Percentiles rank a stretch among this genome's conserved stretches.
phyloP scores from a whole-genome alignment of 2,113 vertebrate species.

The Tachuris rubrigastra region DNA sequence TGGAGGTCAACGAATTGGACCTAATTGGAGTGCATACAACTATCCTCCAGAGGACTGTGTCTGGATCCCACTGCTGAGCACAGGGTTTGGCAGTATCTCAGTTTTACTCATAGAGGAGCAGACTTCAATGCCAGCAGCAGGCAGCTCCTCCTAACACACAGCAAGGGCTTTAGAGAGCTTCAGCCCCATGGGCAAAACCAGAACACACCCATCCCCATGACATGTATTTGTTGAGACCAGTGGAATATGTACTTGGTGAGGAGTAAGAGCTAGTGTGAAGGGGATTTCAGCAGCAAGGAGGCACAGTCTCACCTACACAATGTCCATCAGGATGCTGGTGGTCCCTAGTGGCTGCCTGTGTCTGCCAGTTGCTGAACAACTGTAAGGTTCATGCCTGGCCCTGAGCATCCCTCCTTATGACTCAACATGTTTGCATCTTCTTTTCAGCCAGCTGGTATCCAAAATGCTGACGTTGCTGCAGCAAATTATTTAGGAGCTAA shows the following conservation, averaged over 20 bases:
- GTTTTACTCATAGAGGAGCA: background rate
- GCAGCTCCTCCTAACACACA: background rate
- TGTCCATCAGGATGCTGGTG: background rate
- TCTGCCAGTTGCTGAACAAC: slow-evolving; percentile 63
- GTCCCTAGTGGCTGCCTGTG: background rate
- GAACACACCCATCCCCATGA: background rate
- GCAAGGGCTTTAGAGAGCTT: background rate
- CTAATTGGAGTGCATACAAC: background rate
- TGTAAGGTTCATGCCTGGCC: background rate
- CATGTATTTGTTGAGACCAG: background rate
- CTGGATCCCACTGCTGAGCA: no score
- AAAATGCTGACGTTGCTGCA: background rate
- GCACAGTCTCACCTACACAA: background rate
- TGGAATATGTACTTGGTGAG: background rate
- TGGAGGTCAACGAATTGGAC: background rate
- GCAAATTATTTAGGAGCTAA: background rate
- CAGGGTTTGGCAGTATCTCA: background rate
- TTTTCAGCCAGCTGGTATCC: background rate
- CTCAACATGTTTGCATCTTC: background rate
- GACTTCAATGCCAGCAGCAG: background rate
- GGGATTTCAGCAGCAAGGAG: background rate
- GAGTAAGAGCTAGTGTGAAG: background rate
- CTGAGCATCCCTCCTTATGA: background rate
- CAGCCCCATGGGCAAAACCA: background rate
- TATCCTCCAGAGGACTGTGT: background rate